A percentile compares a stretch with the other conserved stretches of the same genome.
These are phyloP conservation scores for Ypsolopha scabrella DNA, from an alignment of 2,888 invertebrate genomes.

Conservation along the genomic window DNA sequence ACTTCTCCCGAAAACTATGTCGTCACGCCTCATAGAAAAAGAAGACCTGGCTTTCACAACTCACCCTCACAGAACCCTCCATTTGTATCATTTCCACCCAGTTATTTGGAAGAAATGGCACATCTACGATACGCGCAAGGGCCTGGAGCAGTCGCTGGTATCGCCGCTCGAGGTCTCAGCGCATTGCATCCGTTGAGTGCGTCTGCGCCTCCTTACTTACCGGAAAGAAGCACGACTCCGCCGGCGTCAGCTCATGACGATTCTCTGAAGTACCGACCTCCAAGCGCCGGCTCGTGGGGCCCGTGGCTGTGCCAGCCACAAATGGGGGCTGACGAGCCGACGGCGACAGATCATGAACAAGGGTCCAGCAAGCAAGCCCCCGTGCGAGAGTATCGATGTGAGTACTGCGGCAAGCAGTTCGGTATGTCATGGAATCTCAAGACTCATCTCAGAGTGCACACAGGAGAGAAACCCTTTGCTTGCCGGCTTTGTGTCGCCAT, in stretches of 20 bases:
- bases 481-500: conserved; percentile 90
- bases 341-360: conserved; percentile 61
- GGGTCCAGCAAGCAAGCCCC: conserved; percentile 72
- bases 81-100: conserved; percentile 85
- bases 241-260: conserved; percentile 70
- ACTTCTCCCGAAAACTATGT: conserved; percentile 85
- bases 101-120: conserved; percentile 78
- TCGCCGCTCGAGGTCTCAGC: conserved; percentile 64
- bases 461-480: conserved; percentile 90
- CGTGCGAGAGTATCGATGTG: conserved; percentile 88
- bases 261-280: conserved; percentile 74
- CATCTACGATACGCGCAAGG: conserved; percentile 73
- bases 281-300: conserved; percentile 79
- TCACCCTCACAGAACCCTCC: conserved; percentile 90
- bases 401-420: conserved; percentile 91
- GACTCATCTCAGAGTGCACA: conserved; percentile 88
- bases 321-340: conserved; percentile 66
- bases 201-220: conserved; percentile 80
- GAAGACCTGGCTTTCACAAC: conserved; percentile 89
- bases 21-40: conserved; percentile 87
- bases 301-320: conserved; percentile 77
- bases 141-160: conserved; percentile 70
- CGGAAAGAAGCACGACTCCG: conserved; percentile 73
- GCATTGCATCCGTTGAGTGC: conserved; percentile 75
- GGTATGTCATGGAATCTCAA: conserved; percentile 95